phyloP scores from a whole-genome alignment of 2,113 vertebrate genomes.

The Melanotaenia duboulayi region DNA sequence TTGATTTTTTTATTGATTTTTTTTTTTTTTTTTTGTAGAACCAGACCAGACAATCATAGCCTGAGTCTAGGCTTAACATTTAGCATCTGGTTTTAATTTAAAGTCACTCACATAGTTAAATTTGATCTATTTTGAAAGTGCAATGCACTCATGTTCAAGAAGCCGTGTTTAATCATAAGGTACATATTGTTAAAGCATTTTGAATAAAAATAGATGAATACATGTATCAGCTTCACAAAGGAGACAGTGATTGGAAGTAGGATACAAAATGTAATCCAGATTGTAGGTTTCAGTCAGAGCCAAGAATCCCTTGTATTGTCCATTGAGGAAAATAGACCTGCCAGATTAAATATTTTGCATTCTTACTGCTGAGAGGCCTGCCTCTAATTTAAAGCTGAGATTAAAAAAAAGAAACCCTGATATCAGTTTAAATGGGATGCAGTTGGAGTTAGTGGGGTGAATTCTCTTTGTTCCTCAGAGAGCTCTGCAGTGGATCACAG shows the following conservation, averaged over 20 bases:
- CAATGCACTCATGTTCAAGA: constrained; percentile 39
- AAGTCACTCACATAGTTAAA: constrained; percentile 26
- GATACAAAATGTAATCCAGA: constrained; percentile 71
- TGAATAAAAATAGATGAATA: constrained; percentile 48
- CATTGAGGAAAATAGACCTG: constrained; percentile 36
- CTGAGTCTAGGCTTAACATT: constrained; percentile 19
- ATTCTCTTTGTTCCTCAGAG: constrained; percentile 9
- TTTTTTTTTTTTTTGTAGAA: neutral
- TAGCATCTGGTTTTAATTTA: constrained; percentile 56
- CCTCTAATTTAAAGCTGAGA: constrained; percentile 48
- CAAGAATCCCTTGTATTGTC: constrained; percentile 38
- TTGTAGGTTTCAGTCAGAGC: constrained; percentile 33
- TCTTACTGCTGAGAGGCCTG: constrained; percentile 42
- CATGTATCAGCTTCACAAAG: constrained; percentile 48
- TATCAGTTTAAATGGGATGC: constrained; percentile 26
- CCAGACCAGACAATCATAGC: constrained; percentile 7
- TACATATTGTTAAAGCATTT: constrained; percentile 26
- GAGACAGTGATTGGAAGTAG: constrained; percentile 65
- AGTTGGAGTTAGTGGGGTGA: constrained; percentile 20
- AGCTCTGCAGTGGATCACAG: constrained; percentile 46
- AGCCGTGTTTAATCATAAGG: constrained; percentile 32
- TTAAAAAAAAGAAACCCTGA: constrained; percentile 48
- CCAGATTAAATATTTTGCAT: constrained; percentile 53
- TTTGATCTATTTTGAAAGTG: constrained; percentile 60
- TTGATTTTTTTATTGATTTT: neutral